Evolutionary conservation across 2,113 vertebrate genomes (phyloP).

Genomic region (Puma concolor): DNA sequence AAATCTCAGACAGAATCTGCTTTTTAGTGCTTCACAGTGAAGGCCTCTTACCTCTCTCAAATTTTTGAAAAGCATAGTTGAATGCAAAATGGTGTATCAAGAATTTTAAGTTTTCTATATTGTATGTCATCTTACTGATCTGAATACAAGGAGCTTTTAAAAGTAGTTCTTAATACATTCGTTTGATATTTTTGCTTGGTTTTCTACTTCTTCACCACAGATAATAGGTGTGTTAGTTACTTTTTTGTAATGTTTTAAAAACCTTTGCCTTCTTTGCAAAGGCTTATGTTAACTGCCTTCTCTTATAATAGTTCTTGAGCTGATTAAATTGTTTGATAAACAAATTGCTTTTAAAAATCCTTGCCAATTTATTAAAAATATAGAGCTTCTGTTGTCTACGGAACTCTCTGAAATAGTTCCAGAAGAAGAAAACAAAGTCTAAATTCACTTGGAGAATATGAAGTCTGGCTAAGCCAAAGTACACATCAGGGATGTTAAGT

Average conservation of each 20-base stretch:
- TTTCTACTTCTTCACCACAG: background rate
- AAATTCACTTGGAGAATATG: background rate
- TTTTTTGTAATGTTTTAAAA: background rate
- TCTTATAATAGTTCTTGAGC: background rate
- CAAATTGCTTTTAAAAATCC: background rate
- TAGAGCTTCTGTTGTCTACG: background rate
- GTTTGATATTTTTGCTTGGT: background rate
- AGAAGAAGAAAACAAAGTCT: slow-evolving; percentile 24
- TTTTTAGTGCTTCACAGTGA: background rate
- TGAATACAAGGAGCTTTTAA: background rate
- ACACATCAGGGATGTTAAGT: background rate
- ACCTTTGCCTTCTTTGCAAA: background rate
- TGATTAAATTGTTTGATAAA: background rate
- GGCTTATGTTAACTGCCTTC: background rate
- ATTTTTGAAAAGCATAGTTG: background rate
- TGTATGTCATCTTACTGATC: background rate
- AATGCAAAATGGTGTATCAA: background rate
- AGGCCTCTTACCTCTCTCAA: background rate
- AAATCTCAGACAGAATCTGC: background rate
- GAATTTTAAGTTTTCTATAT: background rate
- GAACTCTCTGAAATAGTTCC: slow-evolving; percentile 19
- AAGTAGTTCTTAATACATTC: background rate
- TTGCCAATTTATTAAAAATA: background rate
- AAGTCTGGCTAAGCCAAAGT: background rate
- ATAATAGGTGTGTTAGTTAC: background rate